These are phyloP conservation scores for Andrena fulva DNA, from an alignment of 2,888 invertebrate species.

Conservation along the genomic window DNA sequence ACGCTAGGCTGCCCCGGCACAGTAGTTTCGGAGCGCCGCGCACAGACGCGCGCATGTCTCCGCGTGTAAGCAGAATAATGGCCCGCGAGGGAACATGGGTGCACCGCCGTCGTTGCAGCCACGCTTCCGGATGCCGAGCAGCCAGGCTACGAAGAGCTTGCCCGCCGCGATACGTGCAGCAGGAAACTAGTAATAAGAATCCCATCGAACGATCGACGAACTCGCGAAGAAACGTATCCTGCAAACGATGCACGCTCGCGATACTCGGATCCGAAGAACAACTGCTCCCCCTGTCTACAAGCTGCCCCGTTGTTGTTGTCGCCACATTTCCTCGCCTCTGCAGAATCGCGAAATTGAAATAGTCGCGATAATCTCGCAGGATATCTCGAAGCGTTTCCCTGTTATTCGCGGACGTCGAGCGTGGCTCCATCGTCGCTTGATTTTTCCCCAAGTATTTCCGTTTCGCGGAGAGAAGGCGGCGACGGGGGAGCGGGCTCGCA, in stretches of 20 bases:
- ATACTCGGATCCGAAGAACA: conserved; percentile 53
- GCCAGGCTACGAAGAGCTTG: conserved; percentile 55
- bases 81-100: conserved; percentile 43
- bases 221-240: conserved; percentile 63
- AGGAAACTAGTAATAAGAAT: conserved; percentile 71
- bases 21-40: background rate
- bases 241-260: conserved; percentile 66
- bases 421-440: conserved; percentile 14
- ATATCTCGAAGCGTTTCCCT: background rate
- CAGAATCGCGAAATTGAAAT: background rate
- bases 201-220: conserved; percentile 73
- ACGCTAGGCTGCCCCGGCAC: background rate
- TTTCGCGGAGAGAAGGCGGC: background rate
- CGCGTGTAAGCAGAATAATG: conserved; percentile 42
- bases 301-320: conserved; percentile 13
- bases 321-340: background rate
- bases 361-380: background rate
- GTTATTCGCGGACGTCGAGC: background rate
- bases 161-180: conserved; percentile 63
- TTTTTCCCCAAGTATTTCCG: conserved; percentile 50
- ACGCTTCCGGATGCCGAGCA: conserved; percentile 72
- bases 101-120: conserved; percentile 46
- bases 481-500: conserved; percentile 26
- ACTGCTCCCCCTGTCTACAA: background rate
- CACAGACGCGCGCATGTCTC: conserved; percentile 6